Evolutionary conservation across 2,113 vertebrate species (phyloP).

Genomic region (Sturnus vulgaris): DNA sequence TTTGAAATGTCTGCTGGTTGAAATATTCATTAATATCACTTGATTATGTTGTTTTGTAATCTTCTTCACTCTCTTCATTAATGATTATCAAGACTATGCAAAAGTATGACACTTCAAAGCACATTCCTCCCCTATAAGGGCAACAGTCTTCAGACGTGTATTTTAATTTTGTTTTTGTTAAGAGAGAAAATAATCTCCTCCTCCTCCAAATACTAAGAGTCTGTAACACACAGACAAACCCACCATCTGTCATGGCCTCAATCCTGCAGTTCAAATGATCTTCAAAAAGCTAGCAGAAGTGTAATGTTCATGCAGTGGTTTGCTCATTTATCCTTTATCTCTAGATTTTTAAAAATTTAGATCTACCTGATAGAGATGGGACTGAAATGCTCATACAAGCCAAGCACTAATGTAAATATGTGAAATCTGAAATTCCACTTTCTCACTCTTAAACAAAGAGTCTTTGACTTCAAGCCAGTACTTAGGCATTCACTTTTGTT

Average conservation of each 20-base stretch:
- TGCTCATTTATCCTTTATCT: not conserved
- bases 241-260: not conserved
- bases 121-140: not conserved
- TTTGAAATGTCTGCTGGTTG: slow-evolving; percentile 67
- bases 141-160: not conserved
- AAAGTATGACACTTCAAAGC: slow-evolving; percentile 41
- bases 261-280: not conserved
- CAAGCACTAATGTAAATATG: not conserved
- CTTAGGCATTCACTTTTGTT: not conserved
- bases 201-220: not conserved
- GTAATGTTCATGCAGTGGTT: not conserved
- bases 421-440: not conserved
- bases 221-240: not conserved
- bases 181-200: not conserved
- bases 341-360: not conserved
- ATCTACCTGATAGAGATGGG: not conserved
- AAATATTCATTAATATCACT: slow-evolving; percentile 73
- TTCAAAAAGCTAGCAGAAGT: not conserved
- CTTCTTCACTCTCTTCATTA: slow-evolving; percentile 55
- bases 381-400: not conserved
- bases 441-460: not conserved
- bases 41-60: slow-evolving; percentile 75
- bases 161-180: slow-evolving; percentile 42
- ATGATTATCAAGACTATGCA: slow-evolving; percentile 59
- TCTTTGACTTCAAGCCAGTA: not conserved